Conservation (phyloP, 2,888 invertebrate genomes). For the Bombyx huttoni region DNA sequence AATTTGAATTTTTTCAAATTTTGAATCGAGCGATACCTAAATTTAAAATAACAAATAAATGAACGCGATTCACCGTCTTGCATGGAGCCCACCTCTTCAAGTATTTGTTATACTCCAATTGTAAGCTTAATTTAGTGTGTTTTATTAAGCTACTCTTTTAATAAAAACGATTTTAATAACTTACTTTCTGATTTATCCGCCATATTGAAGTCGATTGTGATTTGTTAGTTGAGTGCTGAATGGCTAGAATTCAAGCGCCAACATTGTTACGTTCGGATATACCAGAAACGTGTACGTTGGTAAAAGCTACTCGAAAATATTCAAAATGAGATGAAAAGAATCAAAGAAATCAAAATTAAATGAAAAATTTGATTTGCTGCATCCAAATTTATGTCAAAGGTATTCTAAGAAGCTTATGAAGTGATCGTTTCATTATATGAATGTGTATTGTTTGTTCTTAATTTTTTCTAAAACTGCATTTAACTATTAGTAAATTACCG, state of each 20-base stretch:
- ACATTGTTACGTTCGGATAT: constrained; percentile 28
- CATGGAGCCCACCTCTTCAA: constrained; percentile 1
- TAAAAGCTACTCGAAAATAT: background rate
- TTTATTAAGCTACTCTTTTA: background rate
- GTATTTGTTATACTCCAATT: background rate
- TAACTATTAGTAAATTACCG: no score
- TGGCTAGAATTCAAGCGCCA: constrained; percentile 49
- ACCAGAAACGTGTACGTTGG: background rate
- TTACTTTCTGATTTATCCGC: constrained; percentile 86
- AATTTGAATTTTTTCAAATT: constrained; percentile 73
- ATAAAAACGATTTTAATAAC: constrained; percentile 28
- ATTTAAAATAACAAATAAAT: constrained; percentile 6
- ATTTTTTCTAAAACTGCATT: no score
- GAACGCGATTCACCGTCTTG: constrained; percentile 6
- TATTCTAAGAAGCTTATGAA: no score
- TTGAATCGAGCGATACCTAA: constrained; percentile 49
- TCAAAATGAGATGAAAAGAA: no score
- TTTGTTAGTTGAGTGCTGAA: constrained; percentile 28
- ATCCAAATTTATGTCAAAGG: no score
- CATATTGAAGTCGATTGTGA: constrained; percentile 77
- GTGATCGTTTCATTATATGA: no score
- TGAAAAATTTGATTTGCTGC: no score
- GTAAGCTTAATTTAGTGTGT: background rate
- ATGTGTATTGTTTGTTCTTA: no score
- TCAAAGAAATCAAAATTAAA: no score